Percentiles rank a stretch among this genome's conserved stretches.
Conservation (phyloP, 1,140 invertebrate species). For the Argopecten irradians region DNA sequence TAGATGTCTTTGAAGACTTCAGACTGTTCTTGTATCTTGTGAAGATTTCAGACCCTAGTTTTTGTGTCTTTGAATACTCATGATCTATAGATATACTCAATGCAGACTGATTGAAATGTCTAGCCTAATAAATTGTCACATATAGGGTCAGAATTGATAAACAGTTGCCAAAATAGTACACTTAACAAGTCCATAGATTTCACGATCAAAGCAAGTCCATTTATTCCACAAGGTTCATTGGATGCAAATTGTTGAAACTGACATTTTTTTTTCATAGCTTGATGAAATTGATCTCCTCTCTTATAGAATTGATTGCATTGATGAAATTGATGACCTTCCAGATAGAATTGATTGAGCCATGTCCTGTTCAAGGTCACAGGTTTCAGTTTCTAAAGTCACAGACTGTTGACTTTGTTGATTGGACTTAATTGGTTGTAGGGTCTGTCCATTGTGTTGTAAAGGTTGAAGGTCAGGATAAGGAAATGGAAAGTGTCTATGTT, state of each 20-base stretch:
- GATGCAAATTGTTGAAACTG: not conserved
- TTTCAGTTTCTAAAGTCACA: not conserved
- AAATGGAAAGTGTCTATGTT: constrained; percentile 8
- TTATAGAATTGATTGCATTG: not conserved
- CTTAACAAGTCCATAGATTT: not conserved
- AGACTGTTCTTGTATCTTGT: too few relatives aligned
- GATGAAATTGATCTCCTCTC: not conserved
- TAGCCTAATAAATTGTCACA: not conserved
- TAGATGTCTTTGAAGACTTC: too few relatives aligned
- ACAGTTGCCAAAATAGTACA: not conserved
- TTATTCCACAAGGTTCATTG: not conserved
- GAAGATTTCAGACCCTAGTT: not conserved
- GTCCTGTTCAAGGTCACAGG: not conserved
- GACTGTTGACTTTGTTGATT: constrained; percentile 5
- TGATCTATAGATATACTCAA: not conserved
- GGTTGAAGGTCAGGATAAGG: not conserved
- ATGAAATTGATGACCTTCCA: not conserved
- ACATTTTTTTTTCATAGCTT: not conserved
- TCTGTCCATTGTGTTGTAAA: not conserved
- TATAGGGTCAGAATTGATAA: not conserved
- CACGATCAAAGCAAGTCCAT: not conserved
- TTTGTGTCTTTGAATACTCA: not conserved
- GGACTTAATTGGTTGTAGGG: not conserved
- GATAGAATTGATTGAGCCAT: not conserved
- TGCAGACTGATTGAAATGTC: not conserved